phyloP scores from a whole-genome alignment of 2,888 invertebrate species.

The Drosophila pseudotakahashii region DNA sequence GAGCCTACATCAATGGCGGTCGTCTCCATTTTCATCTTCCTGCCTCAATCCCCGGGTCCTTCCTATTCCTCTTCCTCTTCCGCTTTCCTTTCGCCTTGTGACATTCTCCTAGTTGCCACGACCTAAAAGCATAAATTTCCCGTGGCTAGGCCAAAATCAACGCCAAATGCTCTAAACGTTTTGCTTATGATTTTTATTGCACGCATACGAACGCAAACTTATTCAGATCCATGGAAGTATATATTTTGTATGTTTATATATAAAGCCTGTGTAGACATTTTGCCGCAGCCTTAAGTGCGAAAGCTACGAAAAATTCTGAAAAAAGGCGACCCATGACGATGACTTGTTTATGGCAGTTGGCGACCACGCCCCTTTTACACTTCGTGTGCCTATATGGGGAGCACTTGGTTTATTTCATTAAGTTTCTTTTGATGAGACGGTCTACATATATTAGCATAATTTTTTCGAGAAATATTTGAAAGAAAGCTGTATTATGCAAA shows the following conservation, averaged over 20 bases:
- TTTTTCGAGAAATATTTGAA: background rate
- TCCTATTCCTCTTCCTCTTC: constrained; percentile 2
- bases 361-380: constrained; percentile 44
- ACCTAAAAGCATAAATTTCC: constrained; percentile 65
- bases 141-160: constrained; percentile 59
- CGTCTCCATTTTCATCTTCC: constrained; percentile 34
- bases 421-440: constrained; percentile 52
- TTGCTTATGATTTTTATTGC: constrained; percentile 70
- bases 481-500: constrained; percentile 1
- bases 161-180: constrained; percentile 63
- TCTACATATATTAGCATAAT: constrained; percentile 38
- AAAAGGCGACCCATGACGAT: constrained; percentile 47
- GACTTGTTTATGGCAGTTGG: constrained; percentile 56
- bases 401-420: constrained; percentile 55
- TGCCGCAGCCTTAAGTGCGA: constrained; percentile 60
- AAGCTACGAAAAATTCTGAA: constrained; percentile 46
- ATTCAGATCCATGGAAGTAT: constrained; percentile 10
- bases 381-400: constrained; percentile 31
- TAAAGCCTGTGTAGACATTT: constrained; percentile 42
- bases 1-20: constrained; percentile 36
- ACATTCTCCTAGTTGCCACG: constrained; percentile 47
- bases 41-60: background rate
- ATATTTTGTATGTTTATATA: constrained; percentile 3
- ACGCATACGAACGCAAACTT: constrained; percentile 36
- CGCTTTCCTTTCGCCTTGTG: constrained; percentile 22